Evolutionary conservation across 2,888 invertebrate genomes (phyloP).

Genomic region (Rotaria magnacalcarata): DNA sequence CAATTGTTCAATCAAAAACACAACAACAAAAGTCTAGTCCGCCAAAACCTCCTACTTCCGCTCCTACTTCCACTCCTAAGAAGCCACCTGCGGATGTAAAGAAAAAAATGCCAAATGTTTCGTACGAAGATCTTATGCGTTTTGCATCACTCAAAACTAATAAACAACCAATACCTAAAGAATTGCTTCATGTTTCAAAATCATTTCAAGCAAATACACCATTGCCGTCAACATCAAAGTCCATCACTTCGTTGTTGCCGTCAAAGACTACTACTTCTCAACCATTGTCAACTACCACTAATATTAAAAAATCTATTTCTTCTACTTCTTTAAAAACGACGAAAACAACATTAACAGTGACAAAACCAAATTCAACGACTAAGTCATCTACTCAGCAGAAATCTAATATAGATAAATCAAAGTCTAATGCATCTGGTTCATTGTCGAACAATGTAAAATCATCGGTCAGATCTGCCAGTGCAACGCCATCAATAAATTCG

Average conservation of each 20-base stretch:
- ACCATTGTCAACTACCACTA: neutral
- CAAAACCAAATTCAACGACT: neutral
- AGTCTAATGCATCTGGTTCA: neutral
- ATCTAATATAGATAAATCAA: neutral
- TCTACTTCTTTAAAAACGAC: no score
- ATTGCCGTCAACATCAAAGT: neutral
- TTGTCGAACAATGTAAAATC: neutral
- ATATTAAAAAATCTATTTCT: neutral
- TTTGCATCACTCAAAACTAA: neutral
- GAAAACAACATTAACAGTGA: neutral
- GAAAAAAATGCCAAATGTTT: neutral
- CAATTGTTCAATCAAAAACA: neutral
- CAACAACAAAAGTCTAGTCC: neutral
- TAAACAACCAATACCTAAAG: conserved; percentile 1
- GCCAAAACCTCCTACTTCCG: neutral
- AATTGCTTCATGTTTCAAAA: neutral
- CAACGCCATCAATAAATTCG: neutral
- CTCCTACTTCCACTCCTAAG: neutral
- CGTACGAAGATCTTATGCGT: neutral
- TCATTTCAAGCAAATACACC: neutral
- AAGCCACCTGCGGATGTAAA: neutral
- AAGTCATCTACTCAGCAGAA: neutral
- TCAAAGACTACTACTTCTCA: neutral
- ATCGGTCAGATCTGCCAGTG: no score
- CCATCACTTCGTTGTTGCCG: neutral